Conservation (phyloP, 1,140 invertebrate genomes). For the Apis cerana region DNA sequence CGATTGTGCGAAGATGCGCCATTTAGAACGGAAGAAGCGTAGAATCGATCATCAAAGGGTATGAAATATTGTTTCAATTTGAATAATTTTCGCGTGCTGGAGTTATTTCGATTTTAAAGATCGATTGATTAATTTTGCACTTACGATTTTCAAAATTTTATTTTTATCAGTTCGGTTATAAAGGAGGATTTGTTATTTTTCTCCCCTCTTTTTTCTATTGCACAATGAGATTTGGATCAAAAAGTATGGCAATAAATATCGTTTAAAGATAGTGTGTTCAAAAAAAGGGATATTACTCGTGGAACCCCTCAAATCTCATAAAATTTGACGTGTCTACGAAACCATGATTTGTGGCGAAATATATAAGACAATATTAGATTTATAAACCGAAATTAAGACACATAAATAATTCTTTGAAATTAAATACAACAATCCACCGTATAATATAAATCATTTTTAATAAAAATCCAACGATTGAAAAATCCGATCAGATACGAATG, state of each 20-base stretch:
- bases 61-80: no score
- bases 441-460: no score
- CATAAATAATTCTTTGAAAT: no score
- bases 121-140: no score
- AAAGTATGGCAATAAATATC: background rate
- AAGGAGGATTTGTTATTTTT: no score
- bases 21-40: background rate
- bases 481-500: background rate
- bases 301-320: background rate
- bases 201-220: no score
- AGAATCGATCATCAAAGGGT: background rate
- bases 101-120: no score
- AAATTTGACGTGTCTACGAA: background rate
- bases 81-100: no score
- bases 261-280: background rate
- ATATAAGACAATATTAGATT: background rate
- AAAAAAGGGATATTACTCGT: background rate
- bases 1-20: background rate
- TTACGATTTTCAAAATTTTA: no score
- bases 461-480: background rate
- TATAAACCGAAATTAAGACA: background rate
- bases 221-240: no score
- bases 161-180: no score
- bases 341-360: background rate
- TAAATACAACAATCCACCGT: no score